Evolutionary conservation across 2,113 vertebrate species (phyloP).

Genomic region (Podarcis cretensis): DNA sequence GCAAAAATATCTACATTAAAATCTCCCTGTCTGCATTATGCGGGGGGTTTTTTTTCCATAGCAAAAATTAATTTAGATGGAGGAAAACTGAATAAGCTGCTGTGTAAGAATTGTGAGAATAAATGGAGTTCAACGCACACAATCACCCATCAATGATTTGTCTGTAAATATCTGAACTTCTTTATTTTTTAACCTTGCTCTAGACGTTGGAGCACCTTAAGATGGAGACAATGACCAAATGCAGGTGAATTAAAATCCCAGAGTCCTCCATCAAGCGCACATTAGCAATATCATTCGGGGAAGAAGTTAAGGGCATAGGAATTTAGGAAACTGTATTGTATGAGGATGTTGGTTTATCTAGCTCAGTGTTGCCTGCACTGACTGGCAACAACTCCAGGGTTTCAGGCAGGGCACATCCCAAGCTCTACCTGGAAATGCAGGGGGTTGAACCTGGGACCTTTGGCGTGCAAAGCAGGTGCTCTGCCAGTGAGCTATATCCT

Average conservation of each 20-base stretch:
- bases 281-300: not conserved
- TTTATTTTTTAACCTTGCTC: not conserved
- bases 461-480: no score
- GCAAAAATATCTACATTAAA: accelerated
- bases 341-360: no score
- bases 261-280: not conserved
- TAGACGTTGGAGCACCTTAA: not conserved
- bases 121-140: not conserved
- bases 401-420: no score
- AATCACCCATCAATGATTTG: not conserved
- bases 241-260: not conserved
- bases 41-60: not conserved
- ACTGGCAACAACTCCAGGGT: no score
- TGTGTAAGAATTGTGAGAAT: not conserved
- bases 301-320: not conserved
- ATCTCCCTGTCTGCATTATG: not conserved
- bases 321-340: no score
- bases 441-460: no score
- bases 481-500: no score
- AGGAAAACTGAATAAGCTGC: not conserved
- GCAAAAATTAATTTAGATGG: slow-evolving; percentile 5
- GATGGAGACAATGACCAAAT: not conserved
- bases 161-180: not conserved
- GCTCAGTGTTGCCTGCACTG: no score
- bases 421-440: no score